A percentile compares a stretch with the other conserved stretches of the same genome.
phyloP scores from a whole-genome alignment of 1,140 invertebrate genomes.

The Himalopsyche phryganea region DNA sequence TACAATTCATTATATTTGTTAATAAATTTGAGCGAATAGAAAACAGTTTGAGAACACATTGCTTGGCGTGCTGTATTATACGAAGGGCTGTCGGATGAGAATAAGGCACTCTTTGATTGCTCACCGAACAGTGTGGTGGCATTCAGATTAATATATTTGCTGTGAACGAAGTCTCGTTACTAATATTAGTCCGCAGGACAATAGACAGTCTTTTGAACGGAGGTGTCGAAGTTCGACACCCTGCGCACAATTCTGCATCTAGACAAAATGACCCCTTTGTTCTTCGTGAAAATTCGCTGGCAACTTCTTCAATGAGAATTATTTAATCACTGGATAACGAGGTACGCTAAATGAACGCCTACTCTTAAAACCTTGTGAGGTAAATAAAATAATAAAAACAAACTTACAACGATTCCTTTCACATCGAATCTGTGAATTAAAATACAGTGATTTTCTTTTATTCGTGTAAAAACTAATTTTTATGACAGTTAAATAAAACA shows the following conservation, averaged over 20 bases:
- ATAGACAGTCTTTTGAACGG: slow-evolving; percentile 20
- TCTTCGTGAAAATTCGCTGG: slow-evolving; percentile 14
- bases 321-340: slow-evolving; percentile 5
- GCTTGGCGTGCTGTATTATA: no score
- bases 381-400: no score
- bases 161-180: slow-evolving; percentile 22
- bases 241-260: slow-evolving; percentile 15
- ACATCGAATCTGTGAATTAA: no score
- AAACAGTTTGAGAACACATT: no score
- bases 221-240: slow-evolving; percentile 16
- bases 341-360: background rate
- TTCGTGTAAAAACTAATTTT: no score
- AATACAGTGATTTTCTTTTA: no score
- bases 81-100: background rate
- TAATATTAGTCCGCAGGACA: slow-evolving; percentile 23
- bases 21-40: no score
- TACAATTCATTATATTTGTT: no score
- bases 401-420: no score
- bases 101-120: slow-evolving; percentile 33
- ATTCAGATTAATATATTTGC: slow-evolving; percentile 28
- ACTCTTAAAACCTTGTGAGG: no score
- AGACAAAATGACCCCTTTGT: slow-evolving; percentile 17
- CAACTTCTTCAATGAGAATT: slow-evolving; percentile 15
- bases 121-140: slow-evolving; percentile 29
- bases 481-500: no score